Conservation (phyloP, 2,113 vertebrate species). For the Butorides virescens region DNA sequence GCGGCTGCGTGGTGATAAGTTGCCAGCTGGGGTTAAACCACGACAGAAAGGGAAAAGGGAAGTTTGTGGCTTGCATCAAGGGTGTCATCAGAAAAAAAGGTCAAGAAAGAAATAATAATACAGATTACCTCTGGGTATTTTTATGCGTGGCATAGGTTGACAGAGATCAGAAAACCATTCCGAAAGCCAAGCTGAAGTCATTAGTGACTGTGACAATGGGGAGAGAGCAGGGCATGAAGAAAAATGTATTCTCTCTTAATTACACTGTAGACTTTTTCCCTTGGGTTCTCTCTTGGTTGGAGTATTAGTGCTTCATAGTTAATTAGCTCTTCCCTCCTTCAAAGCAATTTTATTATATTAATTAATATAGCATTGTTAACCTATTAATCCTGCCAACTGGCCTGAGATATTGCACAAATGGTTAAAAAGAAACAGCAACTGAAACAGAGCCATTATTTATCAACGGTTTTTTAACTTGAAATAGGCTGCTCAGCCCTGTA, state of each 20-base stretch:
- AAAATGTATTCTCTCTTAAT: slow-evolving; percentile 39
- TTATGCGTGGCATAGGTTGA: not conserved
- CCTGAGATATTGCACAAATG: not conserved
- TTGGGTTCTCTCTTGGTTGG: not conserved
- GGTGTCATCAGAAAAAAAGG: not conserved
- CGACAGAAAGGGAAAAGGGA: not conserved
- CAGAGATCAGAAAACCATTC: not conserved
- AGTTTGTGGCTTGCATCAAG: not conserved
- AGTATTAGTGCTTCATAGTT: not conserved
- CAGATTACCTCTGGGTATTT: not conserved
- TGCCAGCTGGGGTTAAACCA: too few relatives aligned
- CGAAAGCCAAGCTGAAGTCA: slow-evolving; percentile 5
- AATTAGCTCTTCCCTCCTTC: slow-evolving; percentile 40
- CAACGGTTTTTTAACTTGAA: not conserved
- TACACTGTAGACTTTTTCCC: slow-evolving; percentile 34
- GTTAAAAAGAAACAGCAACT: slow-evolving; percentile 32
- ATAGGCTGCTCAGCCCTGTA: not conserved
- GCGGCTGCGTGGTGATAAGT: too few relatives aligned
- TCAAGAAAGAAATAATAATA: not conserved
- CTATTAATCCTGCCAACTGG: not conserved
- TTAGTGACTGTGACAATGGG: not conserved
- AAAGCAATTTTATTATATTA: not conserved
- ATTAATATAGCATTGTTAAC: slow-evolving; percentile 30
- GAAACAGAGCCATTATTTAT: not conserved
- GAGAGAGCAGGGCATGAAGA: not conserved